phyloP scores from a whole-genome alignment of 2,113 vertebrate genomes.

The Passer montanus region DNA sequence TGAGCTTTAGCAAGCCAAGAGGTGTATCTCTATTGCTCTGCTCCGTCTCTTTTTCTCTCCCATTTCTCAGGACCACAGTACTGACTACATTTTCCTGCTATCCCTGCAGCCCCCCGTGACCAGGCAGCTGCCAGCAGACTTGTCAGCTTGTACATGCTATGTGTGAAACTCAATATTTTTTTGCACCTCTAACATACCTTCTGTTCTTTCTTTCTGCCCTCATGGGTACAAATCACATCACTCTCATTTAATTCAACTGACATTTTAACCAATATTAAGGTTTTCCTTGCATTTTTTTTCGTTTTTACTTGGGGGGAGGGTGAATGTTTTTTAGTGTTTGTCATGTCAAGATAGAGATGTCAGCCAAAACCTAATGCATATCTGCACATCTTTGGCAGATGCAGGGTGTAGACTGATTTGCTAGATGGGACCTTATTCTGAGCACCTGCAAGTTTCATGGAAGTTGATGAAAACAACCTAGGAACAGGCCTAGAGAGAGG shows the following conservation, averaged over 20 bases:
- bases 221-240: conserved; percentile 46
- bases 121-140: conserved; percentile 51
- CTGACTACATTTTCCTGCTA: conserved; percentile 1
- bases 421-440: not conserved
- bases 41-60: not conserved
- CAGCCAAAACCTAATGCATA: not conserved
- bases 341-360: conserved; percentile 24
- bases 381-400: conserved; percentile 4
- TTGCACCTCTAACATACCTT: conserved; percentile 49
- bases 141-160: conserved; percentile 49
- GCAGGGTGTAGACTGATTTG: not conserved
- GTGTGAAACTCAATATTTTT: conserved; percentile 68
- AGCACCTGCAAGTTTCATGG: not conserved
- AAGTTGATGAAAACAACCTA: conserved; percentile 14
- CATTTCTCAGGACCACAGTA: not conserved
- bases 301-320: not conserved
- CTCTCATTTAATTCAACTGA: conserved; percentile 54
- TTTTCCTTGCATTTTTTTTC: not conserved
- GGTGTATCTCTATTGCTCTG: not conserved
- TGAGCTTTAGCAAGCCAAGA: not conserved
- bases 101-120: not conserved
- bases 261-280: conserved; percentile 48
- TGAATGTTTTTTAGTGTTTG: not conserved
- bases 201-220: conserved; percentile 35
- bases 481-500: not conserved